Conservation (phyloP, 2,888 invertebrate genomes). For the Volucella bombylans region DNA sequence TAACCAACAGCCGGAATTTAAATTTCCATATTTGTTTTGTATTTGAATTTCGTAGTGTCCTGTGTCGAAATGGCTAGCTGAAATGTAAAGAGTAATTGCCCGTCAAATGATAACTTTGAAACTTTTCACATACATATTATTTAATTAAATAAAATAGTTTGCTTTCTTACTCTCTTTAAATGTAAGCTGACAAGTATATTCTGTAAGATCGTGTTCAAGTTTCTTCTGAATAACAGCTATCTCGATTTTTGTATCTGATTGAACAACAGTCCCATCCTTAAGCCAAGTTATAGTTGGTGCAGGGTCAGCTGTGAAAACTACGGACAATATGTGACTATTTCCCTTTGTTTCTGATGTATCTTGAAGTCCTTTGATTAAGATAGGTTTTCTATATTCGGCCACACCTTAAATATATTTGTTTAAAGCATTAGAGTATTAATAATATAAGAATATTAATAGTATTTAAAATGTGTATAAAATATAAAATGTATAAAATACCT, state of each 20-base stretch:
- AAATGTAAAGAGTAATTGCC: neutral
- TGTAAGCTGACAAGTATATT: slow-evolving; percentile 90
- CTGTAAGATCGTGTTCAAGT: slow-evolving; percentile 89
- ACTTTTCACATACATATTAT: neutral
- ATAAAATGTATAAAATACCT: slow-evolving; percentile 14
- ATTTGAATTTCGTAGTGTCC: slow-evolving; percentile 92
- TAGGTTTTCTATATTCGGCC: slow-evolving; percentile 90
- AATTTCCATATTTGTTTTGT: slow-evolving; percentile 91
- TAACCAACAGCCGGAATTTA: slow-evolving; percentile 88
- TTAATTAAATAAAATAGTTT: neutral
- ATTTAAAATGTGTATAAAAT: neutral
- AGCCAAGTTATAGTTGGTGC: slow-evolving; percentile 93
- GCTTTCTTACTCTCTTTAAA: slow-evolving; percentile 86
- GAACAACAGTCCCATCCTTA: slow-evolving; percentile 88
- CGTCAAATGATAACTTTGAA: neutral
- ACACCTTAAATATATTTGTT: slow-evolving; percentile 84
- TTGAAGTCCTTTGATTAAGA: slow-evolving; percentile 86
- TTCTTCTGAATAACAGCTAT: slow-evolving; percentile 86
- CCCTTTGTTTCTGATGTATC: slow-evolving; percentile 89
- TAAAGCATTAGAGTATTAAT: neutral
- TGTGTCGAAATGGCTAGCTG: slow-evolving; percentile 87
- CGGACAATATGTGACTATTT: slow-evolving; percentile 86
- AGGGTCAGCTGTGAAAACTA: slow-evolving; percentile 94
- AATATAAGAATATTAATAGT: slow-evolving; percentile 8
- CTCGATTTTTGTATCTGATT: slow-evolving; percentile 86